Evolutionary conservation across 2,888 invertebrate genomes (phyloP).

Genomic region (Eustalomyia histrio): DNA sequence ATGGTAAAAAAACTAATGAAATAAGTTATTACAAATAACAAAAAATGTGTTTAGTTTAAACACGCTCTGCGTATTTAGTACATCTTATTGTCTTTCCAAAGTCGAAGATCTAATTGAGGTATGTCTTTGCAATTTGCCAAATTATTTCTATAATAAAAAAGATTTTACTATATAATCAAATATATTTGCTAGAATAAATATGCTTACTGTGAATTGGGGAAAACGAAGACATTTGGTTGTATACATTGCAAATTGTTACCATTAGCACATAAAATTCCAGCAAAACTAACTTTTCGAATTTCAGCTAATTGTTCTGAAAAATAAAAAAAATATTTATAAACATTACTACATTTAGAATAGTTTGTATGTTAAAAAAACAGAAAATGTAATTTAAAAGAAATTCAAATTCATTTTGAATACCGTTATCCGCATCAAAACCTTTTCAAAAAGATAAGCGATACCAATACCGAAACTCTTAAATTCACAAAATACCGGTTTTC

Average conservation of each 20-base stretch:
- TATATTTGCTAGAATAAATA: not conserved
- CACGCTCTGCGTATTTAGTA: not conserved
- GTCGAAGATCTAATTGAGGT: conserved; percentile 70
- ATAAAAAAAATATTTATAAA: conserved; percentile 5
- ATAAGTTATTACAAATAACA: too few relatives aligned
- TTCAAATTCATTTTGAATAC: too few relatives aligned
- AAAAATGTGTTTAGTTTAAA: not conserved
- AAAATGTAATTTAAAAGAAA: too few relatives aligned
- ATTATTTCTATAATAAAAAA: conserved; percentile 68
- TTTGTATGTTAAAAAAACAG: too few relatives aligned
- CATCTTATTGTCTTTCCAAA: conserved; percentile 72
- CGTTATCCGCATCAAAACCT: too few relatives aligned
- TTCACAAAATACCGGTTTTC: too few relatives aligned
- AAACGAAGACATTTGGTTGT: conserved; percentile 80
- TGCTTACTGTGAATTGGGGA: conserved; percentile 71
- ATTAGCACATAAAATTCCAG: conserved; percentile 89
- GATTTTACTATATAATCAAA: not conserved
- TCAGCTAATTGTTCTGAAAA: conserved; percentile 84
- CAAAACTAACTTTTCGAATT: conserved; percentile 87
- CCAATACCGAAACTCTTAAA: too few relatives aligned
- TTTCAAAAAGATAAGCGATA: too few relatives aligned
- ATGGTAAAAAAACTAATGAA: too few relatives aligned
- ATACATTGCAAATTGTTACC: conserved; percentile 82
- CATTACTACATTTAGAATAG: too few relatives aligned
- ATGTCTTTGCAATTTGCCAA: conserved; percentile 70